phyloP scores from a whole-genome alignment of 1,140 invertebrate species.

The Drosophila ananassae region DNA sequence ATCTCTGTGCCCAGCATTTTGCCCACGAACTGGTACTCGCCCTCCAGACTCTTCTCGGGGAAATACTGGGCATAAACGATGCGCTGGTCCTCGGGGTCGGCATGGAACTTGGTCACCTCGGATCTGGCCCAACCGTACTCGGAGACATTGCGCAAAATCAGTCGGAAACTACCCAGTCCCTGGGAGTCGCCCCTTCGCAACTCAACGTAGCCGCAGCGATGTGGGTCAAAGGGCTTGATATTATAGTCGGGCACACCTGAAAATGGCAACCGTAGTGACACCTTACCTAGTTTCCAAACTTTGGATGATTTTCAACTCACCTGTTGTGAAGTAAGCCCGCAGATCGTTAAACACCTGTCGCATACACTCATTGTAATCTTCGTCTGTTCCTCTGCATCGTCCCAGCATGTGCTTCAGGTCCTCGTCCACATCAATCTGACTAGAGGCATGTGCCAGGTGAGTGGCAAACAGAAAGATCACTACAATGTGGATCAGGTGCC shows the following conservation, averaged over 20 bases:
- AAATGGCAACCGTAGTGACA: constrained; percentile 19
- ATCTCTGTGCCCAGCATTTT: constrained; percentile 86
- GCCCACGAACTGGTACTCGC: constrained; percentile 88
- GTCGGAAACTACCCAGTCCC: constrained; percentile 86
- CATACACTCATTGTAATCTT: constrained; percentile 89
- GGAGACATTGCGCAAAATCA: constrained; percentile 89
- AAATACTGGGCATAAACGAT: constrained; percentile 92
- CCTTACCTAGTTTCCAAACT: constrained; percentile 2
- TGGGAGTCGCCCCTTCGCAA: constrained; percentile 87
- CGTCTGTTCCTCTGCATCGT: constrained; percentile 86
- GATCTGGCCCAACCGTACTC: constrained; percentile 91
- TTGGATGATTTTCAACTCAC: constrained; percentile 76
- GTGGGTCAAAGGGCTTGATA: constrained; percentile 91
- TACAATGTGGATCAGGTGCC: constrained; percentile 2
- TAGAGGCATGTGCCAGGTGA: constrained; percentile 35
- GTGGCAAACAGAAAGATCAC: constrained; percentile 11
- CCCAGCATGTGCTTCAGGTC: constrained; percentile 84
- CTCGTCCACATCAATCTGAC: constrained; percentile 66
- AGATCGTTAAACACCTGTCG: constrained; percentile 90
- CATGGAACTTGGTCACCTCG: constrained; percentile 91
- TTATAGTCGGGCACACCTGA: constrained; percentile 89
- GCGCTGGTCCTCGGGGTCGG: constrained; percentile 86
- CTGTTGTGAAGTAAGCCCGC: constrained; percentile 89
- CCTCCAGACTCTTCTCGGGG: constrained; percentile 90
- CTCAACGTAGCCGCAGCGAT: constrained; percentile 88